Conservation (phyloP, 2,888 invertebrate species). For the Cheilosia soror region DNA sequence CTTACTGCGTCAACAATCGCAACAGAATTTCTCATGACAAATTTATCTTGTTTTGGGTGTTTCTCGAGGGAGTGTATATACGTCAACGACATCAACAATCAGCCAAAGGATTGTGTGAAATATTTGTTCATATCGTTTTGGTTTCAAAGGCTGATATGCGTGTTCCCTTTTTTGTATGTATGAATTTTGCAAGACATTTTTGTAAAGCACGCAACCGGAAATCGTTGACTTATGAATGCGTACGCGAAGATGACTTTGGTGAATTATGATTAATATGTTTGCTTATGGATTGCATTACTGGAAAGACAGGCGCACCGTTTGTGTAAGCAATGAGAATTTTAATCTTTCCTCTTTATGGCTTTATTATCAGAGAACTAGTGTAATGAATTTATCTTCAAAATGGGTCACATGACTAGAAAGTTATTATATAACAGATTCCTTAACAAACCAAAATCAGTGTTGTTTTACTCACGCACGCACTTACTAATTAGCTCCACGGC, state of each 20-base stretch:
- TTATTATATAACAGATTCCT: no score
- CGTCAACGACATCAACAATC: constrained; percentile 22
- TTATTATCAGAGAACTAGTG: no score
- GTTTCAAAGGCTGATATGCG: constrained; percentile 27
- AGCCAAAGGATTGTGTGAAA: constrained; percentile 21
- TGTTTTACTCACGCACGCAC: no score
- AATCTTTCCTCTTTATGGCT: not conserved
- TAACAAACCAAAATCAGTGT: no score
- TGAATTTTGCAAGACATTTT: constrained; percentile 24
- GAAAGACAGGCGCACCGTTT: not conserved
- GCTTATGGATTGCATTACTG: constrained; percentile 3
- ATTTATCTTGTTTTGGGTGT: constrained; percentile 51
- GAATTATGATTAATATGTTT: constrained; percentile 18
- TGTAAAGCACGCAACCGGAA: constrained; percentile 48
- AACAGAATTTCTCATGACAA: constrained; percentile 42
- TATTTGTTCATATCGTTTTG: constrained; percentile 7
- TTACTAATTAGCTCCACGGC: no score
- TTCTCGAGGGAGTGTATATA: constrained; percentile 42
- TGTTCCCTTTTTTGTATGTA: constrained; percentile 9
- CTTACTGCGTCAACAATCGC: constrained; percentile 6
- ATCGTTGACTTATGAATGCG: constrained; percentile 34
- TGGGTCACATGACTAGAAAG: no score
- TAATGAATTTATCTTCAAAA: no score
- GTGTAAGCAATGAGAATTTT: not conserved
- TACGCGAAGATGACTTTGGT: constrained; percentile 13